phyloP scores from a whole-genome alignment of 2,797 vertebrate species.

The Acrossocheilus fasciatus region DNA sequence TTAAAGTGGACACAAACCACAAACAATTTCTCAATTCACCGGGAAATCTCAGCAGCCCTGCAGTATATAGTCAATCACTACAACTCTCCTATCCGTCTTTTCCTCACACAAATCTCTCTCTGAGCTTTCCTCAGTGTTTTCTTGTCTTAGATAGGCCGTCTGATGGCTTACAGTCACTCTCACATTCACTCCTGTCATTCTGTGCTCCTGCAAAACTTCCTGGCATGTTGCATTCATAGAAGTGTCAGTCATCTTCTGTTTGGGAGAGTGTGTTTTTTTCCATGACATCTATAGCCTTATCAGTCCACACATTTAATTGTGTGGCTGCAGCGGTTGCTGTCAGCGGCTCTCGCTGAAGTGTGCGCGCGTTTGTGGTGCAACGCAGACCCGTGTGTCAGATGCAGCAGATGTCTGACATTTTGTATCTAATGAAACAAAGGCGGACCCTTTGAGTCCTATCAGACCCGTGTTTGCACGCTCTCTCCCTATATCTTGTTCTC shows the following conservation, averaged over 20 bases:
- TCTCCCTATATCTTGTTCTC: background rate
- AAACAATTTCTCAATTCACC: constrained; percentile 11
- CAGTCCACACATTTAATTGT: constrained; percentile 70
- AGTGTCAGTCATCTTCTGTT: constrained; percentile 61
- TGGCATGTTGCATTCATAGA: constrained; percentile 56
- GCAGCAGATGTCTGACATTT: constrained; percentile 74
- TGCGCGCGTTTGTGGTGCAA: constrained; percentile 43
- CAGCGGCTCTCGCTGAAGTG: background rate
- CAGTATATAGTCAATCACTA: background rate
- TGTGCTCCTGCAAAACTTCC: constrained; percentile 51
- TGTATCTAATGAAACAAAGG: constrained; percentile 67
- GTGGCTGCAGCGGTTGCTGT: constrained; percentile 43
- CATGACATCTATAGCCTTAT: constrained; percentile 43
- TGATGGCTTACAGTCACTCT: constrained; percentile 43
- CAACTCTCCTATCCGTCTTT: background rate
- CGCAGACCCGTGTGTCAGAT: constrained; percentile 64
- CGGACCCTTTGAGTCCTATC: constrained; percentile 44
- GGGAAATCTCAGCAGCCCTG: background rate
- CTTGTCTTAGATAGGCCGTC: constrained; percentile 50
- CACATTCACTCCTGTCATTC: constrained; percentile 58
- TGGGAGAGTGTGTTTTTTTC: constrained; percentile 52
- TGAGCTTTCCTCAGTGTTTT: background rate
- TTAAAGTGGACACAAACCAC: constrained; percentile 1
- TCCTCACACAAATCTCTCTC: background rate
- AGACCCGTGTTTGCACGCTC: background rate